A percentile compares a stretch with the other conserved stretches of the same genome.
phyloP scores from a whole-genome alignment of 2,113 vertebrate genomes.

The Tinamus guttatus region DNA sequence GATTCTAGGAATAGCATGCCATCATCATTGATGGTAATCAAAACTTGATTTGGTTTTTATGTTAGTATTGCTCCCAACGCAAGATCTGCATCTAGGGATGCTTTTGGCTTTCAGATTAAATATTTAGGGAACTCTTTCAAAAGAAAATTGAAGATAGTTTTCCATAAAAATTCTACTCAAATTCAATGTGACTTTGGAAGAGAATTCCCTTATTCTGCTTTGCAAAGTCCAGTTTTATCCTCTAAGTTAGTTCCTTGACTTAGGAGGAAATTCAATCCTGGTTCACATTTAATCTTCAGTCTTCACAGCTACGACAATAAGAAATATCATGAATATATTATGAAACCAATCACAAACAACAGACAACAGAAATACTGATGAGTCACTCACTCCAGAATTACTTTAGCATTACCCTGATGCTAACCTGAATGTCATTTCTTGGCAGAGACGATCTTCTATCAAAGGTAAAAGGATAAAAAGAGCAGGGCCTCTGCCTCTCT shows the following conservation, averaged over 20 bases:
- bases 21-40: neutral
- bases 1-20: neutral
- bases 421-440: neutral
- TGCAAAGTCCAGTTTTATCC: neutral
- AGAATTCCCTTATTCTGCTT: neutral
- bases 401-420: neutral
- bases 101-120: neutral
- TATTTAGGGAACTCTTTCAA: neutral
- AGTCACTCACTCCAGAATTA: neutral
- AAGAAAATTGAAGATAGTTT: neutral
- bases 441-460: neutral
- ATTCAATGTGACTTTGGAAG: neutral
- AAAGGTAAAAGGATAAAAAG: neutral
- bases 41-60: neutral
- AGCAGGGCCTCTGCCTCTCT: neutral
- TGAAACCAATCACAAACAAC: neutral
- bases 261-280: neutral
- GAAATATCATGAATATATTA: neutral
- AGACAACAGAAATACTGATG: fast-evolving
- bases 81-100: neutral
- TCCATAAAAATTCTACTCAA: neutral
- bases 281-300: neutral
- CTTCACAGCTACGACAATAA: neutral
- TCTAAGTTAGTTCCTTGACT: neutral
- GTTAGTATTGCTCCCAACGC: neutral